Evolutionary conservation across 1,140 invertebrate species (phyloP).

Genomic region (Anastrepha obliqua): DNA sequence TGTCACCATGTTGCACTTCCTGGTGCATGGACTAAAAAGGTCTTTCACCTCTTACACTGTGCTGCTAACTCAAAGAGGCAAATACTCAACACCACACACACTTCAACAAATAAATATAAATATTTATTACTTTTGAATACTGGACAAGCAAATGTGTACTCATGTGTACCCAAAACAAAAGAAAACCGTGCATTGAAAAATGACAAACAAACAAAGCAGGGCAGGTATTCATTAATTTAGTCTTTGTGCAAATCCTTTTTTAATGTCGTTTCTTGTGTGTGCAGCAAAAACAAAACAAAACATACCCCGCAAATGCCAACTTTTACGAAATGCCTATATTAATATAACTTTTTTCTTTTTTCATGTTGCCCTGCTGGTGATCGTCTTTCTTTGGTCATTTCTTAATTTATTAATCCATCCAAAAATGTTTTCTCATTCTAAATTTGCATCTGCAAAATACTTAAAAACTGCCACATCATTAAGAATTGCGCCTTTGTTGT

Average conservation of each 20-base stretch:
- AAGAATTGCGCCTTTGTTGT: not conserved
- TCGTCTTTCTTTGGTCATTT: not conserved
- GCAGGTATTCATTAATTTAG: conserved; percentile 15
- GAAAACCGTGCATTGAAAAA: not conserved
- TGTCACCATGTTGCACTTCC: conserved; percentile 20
- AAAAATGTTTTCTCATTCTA: conserved; percentile 21
- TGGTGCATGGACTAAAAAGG: not conserved
- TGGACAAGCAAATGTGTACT: not conserved
- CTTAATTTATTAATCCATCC: conserved; percentile 35
- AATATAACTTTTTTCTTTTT: not conserved
- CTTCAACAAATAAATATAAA: conserved; percentile 13
- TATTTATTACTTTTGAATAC: conserved; percentile 15
- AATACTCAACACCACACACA: conserved; percentile 16
- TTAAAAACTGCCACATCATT: not conserved
- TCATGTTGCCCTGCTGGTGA: not conserved
- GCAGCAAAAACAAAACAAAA: not conserved
- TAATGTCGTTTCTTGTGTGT: not conserved
- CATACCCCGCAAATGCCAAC: not conserved
- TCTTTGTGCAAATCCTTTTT: conserved; percentile 19
- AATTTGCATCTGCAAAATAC: not conserved
- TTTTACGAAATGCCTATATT: not conserved
- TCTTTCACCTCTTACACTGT: not conserved
- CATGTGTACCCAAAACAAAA: not conserved
- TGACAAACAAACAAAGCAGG: conserved; percentile 13
- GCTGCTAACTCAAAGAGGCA: not conserved